phyloP scores from a whole-genome alignment of 2,888 invertebrate species.

The Eristalinus sepulchralis region DNA sequence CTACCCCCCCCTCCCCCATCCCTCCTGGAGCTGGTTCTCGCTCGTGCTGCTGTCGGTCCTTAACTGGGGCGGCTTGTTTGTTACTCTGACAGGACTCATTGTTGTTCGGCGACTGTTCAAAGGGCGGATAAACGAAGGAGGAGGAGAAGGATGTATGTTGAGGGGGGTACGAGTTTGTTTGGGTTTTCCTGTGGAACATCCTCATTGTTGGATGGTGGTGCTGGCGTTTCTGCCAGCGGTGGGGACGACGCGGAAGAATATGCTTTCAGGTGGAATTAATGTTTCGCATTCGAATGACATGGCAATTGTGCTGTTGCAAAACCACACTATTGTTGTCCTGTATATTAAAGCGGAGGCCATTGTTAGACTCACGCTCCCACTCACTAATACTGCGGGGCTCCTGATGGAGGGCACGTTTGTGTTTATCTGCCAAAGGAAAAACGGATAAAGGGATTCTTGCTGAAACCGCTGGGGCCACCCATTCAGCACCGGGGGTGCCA shows the following conservation, averaged over 20 bases:
- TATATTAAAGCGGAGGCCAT: slow-evolving; percentile 51
- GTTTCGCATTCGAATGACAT: slow-evolving; percentile 68
- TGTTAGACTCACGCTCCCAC: slow-evolving; percentile 18
- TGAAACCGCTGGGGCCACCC: neutral
- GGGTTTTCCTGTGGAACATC: slow-evolving; percentile 12
- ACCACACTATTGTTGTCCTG: slow-evolving; percentile 58
- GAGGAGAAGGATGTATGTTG: neutral
- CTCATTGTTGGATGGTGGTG: neutral
- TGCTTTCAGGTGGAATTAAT: slow-evolving; percentile 69
- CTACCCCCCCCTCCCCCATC: neutral
- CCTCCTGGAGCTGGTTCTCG: no score
- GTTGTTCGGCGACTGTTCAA: slow-evolving; percentile 42
- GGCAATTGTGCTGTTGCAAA: slow-evolving; percentile 65
- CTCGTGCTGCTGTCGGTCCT: neutral
- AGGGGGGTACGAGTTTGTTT: slow-evolving; percentile 27
- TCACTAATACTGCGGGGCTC: neutral
- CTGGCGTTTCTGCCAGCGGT: neutral
- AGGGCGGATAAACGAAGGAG: neutral
- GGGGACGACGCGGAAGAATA: neutral
- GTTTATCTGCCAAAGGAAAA: slow-evolving; percentile 32
- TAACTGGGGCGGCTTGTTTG: slow-evolving; percentile 42
- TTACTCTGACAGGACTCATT: slow-evolving; percentile 52
- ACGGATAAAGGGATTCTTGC: slow-evolving; percentile 2
- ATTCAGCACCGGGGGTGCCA: neutral
- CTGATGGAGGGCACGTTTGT: slow-evolving; percentile 4